phyloP scores from a whole-genome alignment of 2,797 vertebrate genomes.

The Gallirallus australis region DNA sequence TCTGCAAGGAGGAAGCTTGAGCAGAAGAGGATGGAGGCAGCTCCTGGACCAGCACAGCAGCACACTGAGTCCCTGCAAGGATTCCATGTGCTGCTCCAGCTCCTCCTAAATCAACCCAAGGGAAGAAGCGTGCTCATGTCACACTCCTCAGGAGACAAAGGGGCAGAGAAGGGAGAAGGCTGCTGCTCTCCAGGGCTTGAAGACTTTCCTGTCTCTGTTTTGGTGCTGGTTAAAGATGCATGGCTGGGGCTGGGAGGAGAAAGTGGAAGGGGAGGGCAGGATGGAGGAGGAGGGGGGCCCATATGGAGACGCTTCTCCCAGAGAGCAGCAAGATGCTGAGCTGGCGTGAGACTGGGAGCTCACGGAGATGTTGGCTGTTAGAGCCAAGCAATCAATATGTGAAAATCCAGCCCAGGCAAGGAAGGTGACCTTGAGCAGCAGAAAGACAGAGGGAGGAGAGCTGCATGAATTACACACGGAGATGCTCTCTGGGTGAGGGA shows the following conservation, averaged over 20 bases:
- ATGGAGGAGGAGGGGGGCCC: not conserved
- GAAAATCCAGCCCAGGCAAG: not conserved
- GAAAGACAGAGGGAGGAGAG: not conserved
- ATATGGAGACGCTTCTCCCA: not conserved
- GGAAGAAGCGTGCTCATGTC: not conserved
- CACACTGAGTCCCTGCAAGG: rapidly evolving
- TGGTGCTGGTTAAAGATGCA: not conserved
- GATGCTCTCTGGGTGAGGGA: not conserved
- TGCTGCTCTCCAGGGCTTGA: not conserved
- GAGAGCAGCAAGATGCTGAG: slow-evolving; percentile 1
- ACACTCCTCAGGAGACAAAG: not conserved
- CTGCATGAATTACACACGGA: not conserved
- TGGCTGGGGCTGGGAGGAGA: not conserved
- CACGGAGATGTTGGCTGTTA: not conserved
- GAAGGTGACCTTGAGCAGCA: slow-evolving; percentile 72
- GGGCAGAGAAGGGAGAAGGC: not conserved
- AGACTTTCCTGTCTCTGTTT: not conserved
- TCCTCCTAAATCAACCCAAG: not conserved
- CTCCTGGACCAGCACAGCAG: rapidly evolving
- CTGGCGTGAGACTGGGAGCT: slow-evolving; percentile 15
- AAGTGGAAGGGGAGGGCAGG: not conserved
- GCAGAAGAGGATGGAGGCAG: not conserved
- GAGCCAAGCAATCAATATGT: slow-evolving; percentile 44
- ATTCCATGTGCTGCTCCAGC: not conserved
- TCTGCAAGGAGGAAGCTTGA: not conserved